phyloP scores from a whole-genome alignment of 2,113 vertebrate species.

The Fulica atra region DNA sequence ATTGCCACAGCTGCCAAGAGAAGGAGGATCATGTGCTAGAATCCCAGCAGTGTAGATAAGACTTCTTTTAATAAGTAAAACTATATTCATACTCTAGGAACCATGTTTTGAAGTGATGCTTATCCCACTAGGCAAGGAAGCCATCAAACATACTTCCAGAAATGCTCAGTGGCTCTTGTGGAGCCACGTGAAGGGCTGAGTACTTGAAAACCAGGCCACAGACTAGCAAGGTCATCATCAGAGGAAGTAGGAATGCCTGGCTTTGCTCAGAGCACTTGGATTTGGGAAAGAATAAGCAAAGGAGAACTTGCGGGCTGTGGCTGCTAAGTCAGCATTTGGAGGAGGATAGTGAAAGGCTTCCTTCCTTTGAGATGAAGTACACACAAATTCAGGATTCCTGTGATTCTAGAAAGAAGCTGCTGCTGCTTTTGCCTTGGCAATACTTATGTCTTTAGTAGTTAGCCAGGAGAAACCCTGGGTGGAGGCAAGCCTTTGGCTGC shows the following conservation, averaged over 20 bases:
- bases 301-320: not conserved
- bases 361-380: not conserved
- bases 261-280: not conserved
- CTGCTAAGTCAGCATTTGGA: conserved; percentile 39
- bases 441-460: not conserved
- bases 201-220: not conserved
- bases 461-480: not conserved
- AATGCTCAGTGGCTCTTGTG: not conserved
- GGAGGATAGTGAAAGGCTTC: not conserved
- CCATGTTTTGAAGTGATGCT: not conserved
- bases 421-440: not conserved
- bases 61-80: not conserved
- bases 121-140: not conserved
- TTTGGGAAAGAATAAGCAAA: not conserved
- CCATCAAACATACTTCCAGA: not conserved
- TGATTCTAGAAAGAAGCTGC: not conserved
- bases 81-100: not conserved
- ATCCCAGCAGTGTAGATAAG: not conserved
- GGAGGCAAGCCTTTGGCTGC: not conserved
- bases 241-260: not conserved
- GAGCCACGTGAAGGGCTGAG: not conserved
- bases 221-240: not conserved
- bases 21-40: not conserved
- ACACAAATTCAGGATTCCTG: not conserved
- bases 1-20: not conserved